Percentiles rank a stretch among this genome's conserved stretches.
phyloP scores from a whole-genome alignment of 2,888 invertebrate genomes.

The Aradus depressus region DNA sequence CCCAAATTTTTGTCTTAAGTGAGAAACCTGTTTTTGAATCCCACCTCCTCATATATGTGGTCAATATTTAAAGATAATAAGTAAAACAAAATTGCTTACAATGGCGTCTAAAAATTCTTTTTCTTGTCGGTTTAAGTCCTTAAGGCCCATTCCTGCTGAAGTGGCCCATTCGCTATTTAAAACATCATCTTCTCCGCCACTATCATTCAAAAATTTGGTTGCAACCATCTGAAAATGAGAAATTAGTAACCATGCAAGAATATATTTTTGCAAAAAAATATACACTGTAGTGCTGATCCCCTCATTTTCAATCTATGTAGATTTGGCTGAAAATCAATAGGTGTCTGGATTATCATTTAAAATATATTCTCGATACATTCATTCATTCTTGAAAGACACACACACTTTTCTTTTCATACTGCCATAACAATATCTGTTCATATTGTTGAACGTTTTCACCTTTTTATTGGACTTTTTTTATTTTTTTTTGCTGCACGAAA shows the following conservation, averaged over 20 bases:
- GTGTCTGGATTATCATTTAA: neutral
- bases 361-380: neutral
- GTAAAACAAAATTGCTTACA: conserved; percentile 47
- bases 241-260: conserved; percentile 8
- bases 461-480: too few relatives aligned
- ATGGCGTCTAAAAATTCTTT: conserved; percentile 79
- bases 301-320: too few relatives aligned
- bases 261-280: neutral
- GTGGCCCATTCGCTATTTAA: conserved; percentile 88
- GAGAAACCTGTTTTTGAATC: too few relatives aligned
- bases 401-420: too few relatives aligned
- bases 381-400: too few relatives aligned
- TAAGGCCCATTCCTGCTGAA: conserved; percentile 61
- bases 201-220: conserved; percentile 88
- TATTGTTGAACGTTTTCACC: too few relatives aligned
- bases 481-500: too few relatives aligned
- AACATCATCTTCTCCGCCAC: conserved; percentile 84
- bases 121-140: conserved; percentile 71
- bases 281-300: neutral
- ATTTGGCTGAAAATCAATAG: neutral
- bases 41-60: too few relatives aligned
- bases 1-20: too few relatives aligned
- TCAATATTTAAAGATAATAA: too few relatives aligned
- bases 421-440: too few relatives aligned
- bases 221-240: conserved; percentile 70